phyloP scores from a whole-genome alignment of 1,140 invertebrate genomes.

The Protaetia brevitarsis region DNA sequence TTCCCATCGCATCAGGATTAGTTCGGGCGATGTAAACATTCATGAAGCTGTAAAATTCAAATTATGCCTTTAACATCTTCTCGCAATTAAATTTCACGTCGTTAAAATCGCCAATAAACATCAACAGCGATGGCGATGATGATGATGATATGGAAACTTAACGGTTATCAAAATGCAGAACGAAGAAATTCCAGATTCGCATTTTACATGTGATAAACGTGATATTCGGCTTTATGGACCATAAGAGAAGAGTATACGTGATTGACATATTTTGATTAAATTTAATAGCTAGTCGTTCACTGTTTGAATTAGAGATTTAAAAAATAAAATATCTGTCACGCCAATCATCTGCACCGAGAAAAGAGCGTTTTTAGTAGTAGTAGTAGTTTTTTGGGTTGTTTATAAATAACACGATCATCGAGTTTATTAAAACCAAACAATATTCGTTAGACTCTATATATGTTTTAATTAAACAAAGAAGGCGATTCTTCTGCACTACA shows the following conservation, averaged over 20 bases:
- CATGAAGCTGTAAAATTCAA: not conserved
- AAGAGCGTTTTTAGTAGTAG: too few relatives aligned
- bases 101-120: not conserved
- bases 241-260: not conserved
- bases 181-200: not conserved
- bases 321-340: constrained; percentile 8
- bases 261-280: constrained; percentile 13
- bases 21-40: not conserved
- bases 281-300: not conserved
- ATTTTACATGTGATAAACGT: not conserved
- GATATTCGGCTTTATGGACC: not conserved
- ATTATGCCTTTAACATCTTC: not conserved
- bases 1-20: not conserved
- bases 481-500: too few relatives aligned
- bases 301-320: not conserved
- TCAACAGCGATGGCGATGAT: not conserved
- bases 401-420: too few relatives aligned
- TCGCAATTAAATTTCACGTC: constrained; percentile 6
- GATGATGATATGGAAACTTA: not conserved
- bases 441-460: too few relatives aligned
- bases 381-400: too few relatives aligned
- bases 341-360: too few relatives aligned
- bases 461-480: too few relatives aligned
- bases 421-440: too few relatives aligned
- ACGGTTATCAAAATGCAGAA: not conserved